Evolutionary conservation across 2,888 invertebrate species (phyloP), one percentile per base, ranked within the genome.

Genomic region (Gandaritis pyraliata): DNA sequence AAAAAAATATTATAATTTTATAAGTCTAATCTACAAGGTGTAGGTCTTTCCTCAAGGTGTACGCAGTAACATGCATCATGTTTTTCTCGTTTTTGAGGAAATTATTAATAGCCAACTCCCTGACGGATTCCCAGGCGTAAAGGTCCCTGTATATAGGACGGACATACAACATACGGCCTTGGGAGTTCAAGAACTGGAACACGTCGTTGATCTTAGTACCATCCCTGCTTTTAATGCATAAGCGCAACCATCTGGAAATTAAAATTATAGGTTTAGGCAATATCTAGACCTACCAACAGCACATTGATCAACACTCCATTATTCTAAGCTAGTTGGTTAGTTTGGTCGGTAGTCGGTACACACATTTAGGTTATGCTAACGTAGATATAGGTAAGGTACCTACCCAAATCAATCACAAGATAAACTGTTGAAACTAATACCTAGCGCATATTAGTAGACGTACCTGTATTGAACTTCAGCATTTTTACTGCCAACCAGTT

Each of bases 161-260:
- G 1, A 97, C 95, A 87, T 95, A 98, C 85, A 98, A 98, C 96
- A 98, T 97, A 57, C 98, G 94, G 38, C 98, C 98, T 78, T 97
- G 95, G 15, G 94, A 94, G 71, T 96, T 97, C 8, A 97, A 94
- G 91, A 98, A 98, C 15, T 94, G 82, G 58, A 98, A 90, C 1
- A 95, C 95, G 13, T 94, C 93, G 1, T 93, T 87, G 39, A 98
- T 87, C 74, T 94, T 94, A 0, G 93, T 90, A 33, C 93, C 86
- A 93, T 97, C 95, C 58, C 93, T 93, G 12, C 95, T 95, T 78
- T 94, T 95, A n/a, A 98, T 89, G 68, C 96, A 95, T 60, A 98
- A 83, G 60, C 97, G 93, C 49, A 97, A 83, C 95, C 97, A 97
- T 52, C 96, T 95, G 51, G 33, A 49, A 4, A 48, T 29, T 23